These are phyloP conservation scores for Terebella lapidaria DNA, from an alignment of 2,888 invertebrate genomes.

Conservation along the genomic window DNA sequence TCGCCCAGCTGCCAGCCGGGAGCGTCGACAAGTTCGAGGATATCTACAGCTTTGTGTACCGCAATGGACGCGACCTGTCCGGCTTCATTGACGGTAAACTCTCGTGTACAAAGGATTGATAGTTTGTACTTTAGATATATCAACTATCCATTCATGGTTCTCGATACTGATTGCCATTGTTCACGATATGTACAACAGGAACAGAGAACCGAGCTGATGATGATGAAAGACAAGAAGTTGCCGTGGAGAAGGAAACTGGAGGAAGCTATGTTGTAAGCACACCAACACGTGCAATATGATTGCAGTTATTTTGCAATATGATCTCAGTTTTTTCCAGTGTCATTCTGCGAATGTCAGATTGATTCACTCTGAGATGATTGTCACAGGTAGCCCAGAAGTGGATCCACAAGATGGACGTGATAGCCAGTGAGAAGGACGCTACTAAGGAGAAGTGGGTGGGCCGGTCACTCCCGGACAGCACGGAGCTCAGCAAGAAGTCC, in stretches of 20 bases:
- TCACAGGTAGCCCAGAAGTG: slow-evolving; percentile 51
- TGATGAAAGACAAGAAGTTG: slow-evolving; percentile 39
- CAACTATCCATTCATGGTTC: not conserved
- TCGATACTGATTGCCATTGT: not conserved
- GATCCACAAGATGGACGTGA: slow-evolving; percentile 44
- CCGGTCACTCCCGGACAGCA: slow-evolving; percentile 40
- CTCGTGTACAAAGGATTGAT: not conserved
- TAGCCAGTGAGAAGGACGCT: slow-evolving; percentile 31
- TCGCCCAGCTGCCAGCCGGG: slow-evolving; percentile 37
- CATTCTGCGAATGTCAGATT: too few relatives aligned
- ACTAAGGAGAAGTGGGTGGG: slow-evolving; percentile 48
- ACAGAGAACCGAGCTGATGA: slow-evolving; percentile 52
- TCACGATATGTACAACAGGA: slow-evolving; percentile 27
- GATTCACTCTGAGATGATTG: too few relatives aligned
- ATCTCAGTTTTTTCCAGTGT: too few relatives aligned
- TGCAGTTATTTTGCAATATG: not conserved
- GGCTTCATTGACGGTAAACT: slow-evolving; percentile 52
- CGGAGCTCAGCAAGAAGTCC: slow-evolving; percentile 42
- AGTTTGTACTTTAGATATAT: not conserved
- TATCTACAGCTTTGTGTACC: slow-evolving; percentile 50
- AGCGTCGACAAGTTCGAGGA: slow-evolving; percentile 45
- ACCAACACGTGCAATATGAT: slow-evolving; percentile 36
- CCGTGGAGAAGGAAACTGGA: slow-evolving; percentile 48
- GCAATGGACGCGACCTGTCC: slow-evolving; percentile 48
- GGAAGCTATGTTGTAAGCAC: slow-evolving; percentile 51